Percentiles rank a stretch among this genome's conserved stretches.
Conservation (phyloP, 2,113 vertebrate genomes). For the Corydoras maculifer region DNA sequence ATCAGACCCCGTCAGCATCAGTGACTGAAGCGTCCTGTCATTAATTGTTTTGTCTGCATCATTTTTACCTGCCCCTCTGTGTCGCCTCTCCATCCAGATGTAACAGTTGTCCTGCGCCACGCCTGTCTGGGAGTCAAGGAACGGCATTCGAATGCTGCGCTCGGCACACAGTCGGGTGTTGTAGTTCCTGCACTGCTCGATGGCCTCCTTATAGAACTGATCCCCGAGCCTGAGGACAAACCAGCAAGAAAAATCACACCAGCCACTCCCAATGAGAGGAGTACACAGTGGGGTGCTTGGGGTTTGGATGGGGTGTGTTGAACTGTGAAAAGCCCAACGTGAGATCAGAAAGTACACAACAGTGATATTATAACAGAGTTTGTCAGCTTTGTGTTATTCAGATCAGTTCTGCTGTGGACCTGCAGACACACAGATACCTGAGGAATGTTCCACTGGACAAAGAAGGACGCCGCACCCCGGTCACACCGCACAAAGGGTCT, state of each 20-base stretch:
- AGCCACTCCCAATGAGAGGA: background rate
- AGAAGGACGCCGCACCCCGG: slow-evolving; percentile 50
- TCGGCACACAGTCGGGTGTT: slow-evolving; percentile 94
- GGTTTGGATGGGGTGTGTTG: too few relatives aligned
- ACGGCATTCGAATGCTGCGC: slow-evolving; percentile 90
- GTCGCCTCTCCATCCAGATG: slow-evolving; percentile 98
- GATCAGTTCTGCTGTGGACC: slow-evolving; percentile 25
- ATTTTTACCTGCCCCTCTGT: slow-evolving; percentile 82
- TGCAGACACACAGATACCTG: slow-evolving; percentile 52
- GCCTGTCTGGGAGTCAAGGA: slow-evolving; percentile 92
- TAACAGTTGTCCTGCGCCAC: slow-evolving; percentile 99
- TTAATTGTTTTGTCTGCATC: too few relatives aligned
- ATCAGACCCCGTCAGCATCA: too few relatives aligned
- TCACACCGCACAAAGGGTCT: slow-evolving; percentile 54
- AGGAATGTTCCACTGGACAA: slow-evolving; percentile 61
- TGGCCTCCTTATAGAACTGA: slow-evolving; percentile 96
- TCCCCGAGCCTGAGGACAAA: slow-evolving; percentile 78
- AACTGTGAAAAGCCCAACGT: too few relatives aligned
- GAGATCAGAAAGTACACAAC: background rate
- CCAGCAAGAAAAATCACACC: slow-evolving; percentile 1
- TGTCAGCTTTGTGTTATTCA: slow-evolving; percentile 13
- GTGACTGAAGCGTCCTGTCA: too few relatives aligned
- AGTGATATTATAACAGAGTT: background rate
- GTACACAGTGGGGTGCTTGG: too few relatives aligned
- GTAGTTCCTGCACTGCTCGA: slow-evolving; percentile 96